Base-by-base conservation (phyloP, 2,888 invertebrate species). In the Calliphora vomitoria region DNA sequence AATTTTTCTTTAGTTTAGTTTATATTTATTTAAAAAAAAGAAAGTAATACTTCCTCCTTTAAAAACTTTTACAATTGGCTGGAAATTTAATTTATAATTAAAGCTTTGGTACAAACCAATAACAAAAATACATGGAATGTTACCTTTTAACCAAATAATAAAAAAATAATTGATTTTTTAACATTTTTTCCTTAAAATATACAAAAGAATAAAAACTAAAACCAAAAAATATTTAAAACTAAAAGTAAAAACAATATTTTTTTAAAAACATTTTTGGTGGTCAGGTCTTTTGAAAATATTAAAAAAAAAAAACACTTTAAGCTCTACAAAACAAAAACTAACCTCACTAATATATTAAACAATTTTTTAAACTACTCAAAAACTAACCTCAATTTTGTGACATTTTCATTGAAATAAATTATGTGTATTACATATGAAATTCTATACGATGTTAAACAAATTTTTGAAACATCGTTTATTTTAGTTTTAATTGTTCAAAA, bases 81-180 rank as follows among this genome's bases (percentile, higher is more conserved):
- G 15, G 3, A 53, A 76, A 62, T 20, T 31, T 15, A 69, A 75
- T 71, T 64, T 78, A 62, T 78, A 62, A 31, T 31, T 41, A 55
- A 71, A 64, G 8, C 11, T 71, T 69, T 68, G 35, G 20, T 55
- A 55, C 8, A 55, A 20, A 68, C 58, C 13, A 47, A 60, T 20
- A 50, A 72, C 15, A 31, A 75, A 74, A 85, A 71, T 64, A 72
- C 25, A 78, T 87, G 78, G 76, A 80, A 86, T 78, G 80, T 84
- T 74, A 78, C 64, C 79, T 86, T 44, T 75, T 66, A 85, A 76
- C 55, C 62, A 72, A 47, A 69, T 62, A 75, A 44, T 79, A 85
- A 69, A 84, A 84, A 74, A 72, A 88, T 88, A 88, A 89, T 86
- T 88, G 89, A 88, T 87, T 87, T 87, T 85, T 85, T 85, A 86